Conservation (phyloP, 2,113 vertebrate species). For the Pseudonaja textilis region DNA sequence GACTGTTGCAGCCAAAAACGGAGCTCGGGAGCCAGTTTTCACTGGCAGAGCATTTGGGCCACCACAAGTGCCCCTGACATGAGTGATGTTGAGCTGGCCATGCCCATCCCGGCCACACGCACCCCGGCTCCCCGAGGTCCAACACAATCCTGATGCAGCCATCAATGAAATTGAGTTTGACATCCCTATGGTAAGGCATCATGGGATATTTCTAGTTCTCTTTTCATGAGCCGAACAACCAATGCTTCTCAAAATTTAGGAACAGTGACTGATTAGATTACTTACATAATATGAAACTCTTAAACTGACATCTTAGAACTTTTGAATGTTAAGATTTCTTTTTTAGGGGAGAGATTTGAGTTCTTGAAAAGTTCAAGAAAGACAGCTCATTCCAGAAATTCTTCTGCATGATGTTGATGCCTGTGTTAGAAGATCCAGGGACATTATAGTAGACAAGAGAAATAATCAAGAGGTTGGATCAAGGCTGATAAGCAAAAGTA, state of each 20-base stretch:
- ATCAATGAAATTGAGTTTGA: no score
- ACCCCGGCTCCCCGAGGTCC: no score
- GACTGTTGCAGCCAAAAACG: no score
- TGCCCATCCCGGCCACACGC: no score
- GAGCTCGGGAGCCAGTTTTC: no score
- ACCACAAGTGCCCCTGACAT: no score
- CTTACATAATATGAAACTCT: not conserved
- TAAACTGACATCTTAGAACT: not conserved
- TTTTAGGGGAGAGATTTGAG: not conserved
- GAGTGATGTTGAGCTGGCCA: no score
- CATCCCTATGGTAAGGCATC: not conserved
- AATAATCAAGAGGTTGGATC: rapidly evolving
- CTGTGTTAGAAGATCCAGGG: rapidly evolving
- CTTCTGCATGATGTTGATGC: not conserved
- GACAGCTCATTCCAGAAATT: not conserved
- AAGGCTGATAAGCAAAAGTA: not conserved
- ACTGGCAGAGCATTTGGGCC: no score
- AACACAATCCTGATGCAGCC: no score
- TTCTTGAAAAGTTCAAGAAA: not conserved
- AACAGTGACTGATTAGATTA: not conserved
- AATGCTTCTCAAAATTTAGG: not conserved
- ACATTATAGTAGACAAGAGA: rapidly evolving
- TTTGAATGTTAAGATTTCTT: not conserved
- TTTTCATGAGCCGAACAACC: not conserved
- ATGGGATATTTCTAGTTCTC: not conserved